Conservation (phyloP, 2,113 vertebrate species). For the Tachysurus fulvidraco region DNA sequence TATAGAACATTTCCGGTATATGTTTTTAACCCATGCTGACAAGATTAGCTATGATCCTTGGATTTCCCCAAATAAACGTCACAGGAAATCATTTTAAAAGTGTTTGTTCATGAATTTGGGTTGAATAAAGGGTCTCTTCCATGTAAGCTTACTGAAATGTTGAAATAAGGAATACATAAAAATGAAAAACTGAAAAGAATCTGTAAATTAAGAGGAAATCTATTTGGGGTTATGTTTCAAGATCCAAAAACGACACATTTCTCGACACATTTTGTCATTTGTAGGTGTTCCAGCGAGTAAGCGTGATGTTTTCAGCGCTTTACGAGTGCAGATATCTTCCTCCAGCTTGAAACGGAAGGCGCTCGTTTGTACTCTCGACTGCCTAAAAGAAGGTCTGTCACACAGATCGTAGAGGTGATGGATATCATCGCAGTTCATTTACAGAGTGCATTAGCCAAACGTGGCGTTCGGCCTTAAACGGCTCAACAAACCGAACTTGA, state of each 20-base stretch:
- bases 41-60: background rate
- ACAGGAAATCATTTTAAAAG: background rate
- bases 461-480: constrained; percentile 11
- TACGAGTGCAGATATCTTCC: background rate
- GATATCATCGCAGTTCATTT: constrained; percentile 18
- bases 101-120: background rate
- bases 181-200: too few relatives aligned
- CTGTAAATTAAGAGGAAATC: too few relatives aligned
- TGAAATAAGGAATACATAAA: background rate
- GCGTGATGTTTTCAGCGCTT: background rate
- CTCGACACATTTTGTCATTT: background rate
- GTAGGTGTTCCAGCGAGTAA: background rate
- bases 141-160: background rate
- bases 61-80: background rate
- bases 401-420: constrained; percentile 1
- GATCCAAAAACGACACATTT: background rate
- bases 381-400: constrained; percentile 22
- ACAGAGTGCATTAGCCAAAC: constrained; percentile 22
- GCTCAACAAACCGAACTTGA: constrained; percentile 48
- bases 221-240: background rate
- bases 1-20: too few relatives aligned
- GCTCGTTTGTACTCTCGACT: background rate
- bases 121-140: background rate
- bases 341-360: background rate
- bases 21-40: background rate